Percentiles rank a stretch among this genome's conserved stretches.
These are phyloP conservation scores for Abrostola tripartita DNA, from an alignment of 2,888 invertebrate genomes.

Conservation along the genomic window DNA sequence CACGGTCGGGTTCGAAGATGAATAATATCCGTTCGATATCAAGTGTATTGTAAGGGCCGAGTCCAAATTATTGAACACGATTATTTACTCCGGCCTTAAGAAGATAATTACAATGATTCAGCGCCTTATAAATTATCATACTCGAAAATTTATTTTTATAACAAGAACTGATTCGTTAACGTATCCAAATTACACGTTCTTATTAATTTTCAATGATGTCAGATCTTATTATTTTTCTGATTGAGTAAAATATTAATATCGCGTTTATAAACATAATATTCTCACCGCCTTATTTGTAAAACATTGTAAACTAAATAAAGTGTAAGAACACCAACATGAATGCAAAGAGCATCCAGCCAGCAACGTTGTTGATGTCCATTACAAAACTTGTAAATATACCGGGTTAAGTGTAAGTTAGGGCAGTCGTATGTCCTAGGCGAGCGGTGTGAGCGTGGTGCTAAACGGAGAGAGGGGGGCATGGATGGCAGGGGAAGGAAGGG, in stretches of 20 bases:
- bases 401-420: constrained; percentile 49
- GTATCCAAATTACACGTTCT: not conserved
- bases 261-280: not conserved
- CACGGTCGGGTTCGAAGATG: constrained; percentile 43
- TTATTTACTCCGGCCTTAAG: constrained; percentile 31
- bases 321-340: constrained; percentile 18
- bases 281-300: not conserved
- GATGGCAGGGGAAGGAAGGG: constrained; percentile 32
- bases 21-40: constrained; percentile 40
- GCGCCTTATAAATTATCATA: constrained; percentile 27
- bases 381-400: constrained; percentile 51
- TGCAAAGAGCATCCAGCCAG: constrained; percentile 37
- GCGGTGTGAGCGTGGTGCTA: constrained; percentile 45
- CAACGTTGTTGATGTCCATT: constrained; percentile 33
- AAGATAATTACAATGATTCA: constrained; percentile 41
- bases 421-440: constrained; percentile 54
- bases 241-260: constrained; percentile 4
- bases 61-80: constrained; percentile 28
- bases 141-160: constrained; percentile 15
- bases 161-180: constrained; percentile 2
- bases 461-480: constrained; percentile 28
- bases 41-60: constrained; percentile 21
- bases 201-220: constrained; percentile 13
- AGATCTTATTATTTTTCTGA: constrained; percentile 7
- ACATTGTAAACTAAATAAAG: constrained; percentile 17